Base-by-base conservation (phyloP, 2,113 vertebrate species). In the Bufo bufo region DNA sequence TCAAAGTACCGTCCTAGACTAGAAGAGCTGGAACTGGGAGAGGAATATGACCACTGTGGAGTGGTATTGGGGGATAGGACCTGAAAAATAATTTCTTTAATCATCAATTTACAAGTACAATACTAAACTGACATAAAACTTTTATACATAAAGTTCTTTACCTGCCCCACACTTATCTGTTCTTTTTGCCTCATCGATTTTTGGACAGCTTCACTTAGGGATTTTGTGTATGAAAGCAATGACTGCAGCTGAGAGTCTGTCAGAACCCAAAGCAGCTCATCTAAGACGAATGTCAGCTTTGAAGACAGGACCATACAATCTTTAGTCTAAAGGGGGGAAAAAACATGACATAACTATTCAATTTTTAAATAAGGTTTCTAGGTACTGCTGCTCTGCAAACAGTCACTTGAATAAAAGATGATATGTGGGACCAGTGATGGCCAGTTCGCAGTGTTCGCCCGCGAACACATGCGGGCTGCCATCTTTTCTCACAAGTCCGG, bases 231-330 rank as follows among this genome's bases (percentile, higher is more conserved):
- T 90, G 97, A 97, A 94, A 99, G 97, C 94, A 99, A 97, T 8
- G 98, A 97, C 92, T 97, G 98, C 91, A 99, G 95, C 92, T 99
- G 98, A 0, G 97, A 99, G 94, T 99, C 98, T 0, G 98, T 99
- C 84, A 99, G 96, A 89, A 99, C 98, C 98, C 98, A 99, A 79
- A 99, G 94, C 90, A 99, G 93, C 91, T 99, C 98, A 50, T 99
- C 98, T 91, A 99, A 94, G 56, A 99, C 97, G 90, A 99, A 97
- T 90, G 96, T 96, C 92, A 99, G 93, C 93, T 99, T 99, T 45
- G 98, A 99, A 0, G 97, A 97, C 85, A 99, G 78, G 85, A 99
- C 98, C 0, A 99, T 97, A 92, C 98, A 99, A 84, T 99, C 98
- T 92, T 98, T 99, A 91, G 97, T 97, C 98, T 99, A 88, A 81